Evolutionary conservation across 92 coral and sea anemone species (phyloP), one percentile per base, ranked within the genome.

Genomic region (Siderastrea radians): DNA sequence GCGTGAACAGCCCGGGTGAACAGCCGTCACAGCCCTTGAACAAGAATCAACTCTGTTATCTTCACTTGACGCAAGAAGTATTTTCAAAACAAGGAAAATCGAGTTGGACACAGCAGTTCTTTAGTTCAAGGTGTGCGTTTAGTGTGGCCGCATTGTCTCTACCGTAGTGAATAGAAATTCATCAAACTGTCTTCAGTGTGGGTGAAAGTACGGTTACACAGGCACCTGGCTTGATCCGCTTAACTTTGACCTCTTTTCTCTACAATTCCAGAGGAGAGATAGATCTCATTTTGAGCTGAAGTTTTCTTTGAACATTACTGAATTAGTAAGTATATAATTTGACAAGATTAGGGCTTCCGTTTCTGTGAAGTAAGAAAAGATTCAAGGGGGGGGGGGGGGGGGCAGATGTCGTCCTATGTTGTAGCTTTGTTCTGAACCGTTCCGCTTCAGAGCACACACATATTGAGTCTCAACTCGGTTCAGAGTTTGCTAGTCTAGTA

Each of bases 211-310:
- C 77, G 16, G 48, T 8, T 15, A 49, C 8, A 11, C 16, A 4
- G 7, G 5, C 84, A 80, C 49, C 84, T 67, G 84, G 44, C 67
- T 66, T 50, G 15, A 52, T 51, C 64, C 69, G 52, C 84, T 70
- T 70, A 81, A 70, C 78, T 82, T 71, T 82, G 69, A 70, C 44
- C 78, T 82, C 70, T 8, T 70, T 7, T 59, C 58, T 82, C 48
- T 17, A 12, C 66, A 49, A 9, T 44, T 82, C 61, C 44, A 57
- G 50, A 16, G 13, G 48, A 72, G 26, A 48, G 45, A 17, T 62
- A 9, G 26, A 8, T 72, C 69, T 60, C 69, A 49, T 45, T 47
- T 82, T 70, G 57, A 46, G 58, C 70, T 59, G 68, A 57, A 12
- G 74, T 49, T 26, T 46, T 82, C 86, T 72, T 71, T 58, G 58